Evolutionary conservation across 2,888 invertebrate genomes (phyloP), one percentile per base, ranked within the genome.

Genomic region (Cabera pusaria): DNA sequence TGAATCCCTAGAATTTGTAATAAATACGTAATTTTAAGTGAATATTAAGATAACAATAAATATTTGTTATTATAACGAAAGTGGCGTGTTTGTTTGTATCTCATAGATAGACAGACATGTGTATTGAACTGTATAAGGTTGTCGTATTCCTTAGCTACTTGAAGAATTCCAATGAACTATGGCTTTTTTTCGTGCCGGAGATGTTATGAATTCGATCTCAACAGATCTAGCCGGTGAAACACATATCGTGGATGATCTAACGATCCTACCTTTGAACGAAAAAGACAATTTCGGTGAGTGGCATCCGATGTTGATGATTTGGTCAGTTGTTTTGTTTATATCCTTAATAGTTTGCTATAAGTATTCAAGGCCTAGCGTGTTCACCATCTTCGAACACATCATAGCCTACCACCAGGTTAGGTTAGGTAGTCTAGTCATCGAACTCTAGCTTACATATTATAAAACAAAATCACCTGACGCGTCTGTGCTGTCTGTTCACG

Each of bases 211-310:
- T 56, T 44, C 59, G 40, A 56, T 42, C 52, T 61, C 59, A 48
- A 36, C 55, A 43, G 70, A 71, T 32, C 44, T 59, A 39, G 43
- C 60, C 17, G 75, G 77, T 38, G 85, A 85, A 38, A 66, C 63
- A 31, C 64, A 75, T 58, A 66, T 72, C 46, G 68, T 72, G 14
- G 87, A 87, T 43, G 96, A 96, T 87, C 92, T 95, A 44, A 94
- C 95, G 49, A 95, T 96, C 65, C 93, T 97, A 82, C 96, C 97
- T 34, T 94, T 97, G 68, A n/a, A n/a, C n/a, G 93, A 94, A 78
- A 95, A 94, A 82, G 96, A 96, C 79, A 96, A 95, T 81, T 96
- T 96, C 90, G 96, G 96, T 96, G 89, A 92, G 92, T 63, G 34
- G 1, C 10, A 12, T 21, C 12, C 9, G 6, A 21, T 23, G 12